Percentiles rank a stretch among this genome's conserved stretches.
phyloP scores from a whole-genome alignment of 2,797 vertebrate species.

The Scolopax bukidnonensis region DNA sequence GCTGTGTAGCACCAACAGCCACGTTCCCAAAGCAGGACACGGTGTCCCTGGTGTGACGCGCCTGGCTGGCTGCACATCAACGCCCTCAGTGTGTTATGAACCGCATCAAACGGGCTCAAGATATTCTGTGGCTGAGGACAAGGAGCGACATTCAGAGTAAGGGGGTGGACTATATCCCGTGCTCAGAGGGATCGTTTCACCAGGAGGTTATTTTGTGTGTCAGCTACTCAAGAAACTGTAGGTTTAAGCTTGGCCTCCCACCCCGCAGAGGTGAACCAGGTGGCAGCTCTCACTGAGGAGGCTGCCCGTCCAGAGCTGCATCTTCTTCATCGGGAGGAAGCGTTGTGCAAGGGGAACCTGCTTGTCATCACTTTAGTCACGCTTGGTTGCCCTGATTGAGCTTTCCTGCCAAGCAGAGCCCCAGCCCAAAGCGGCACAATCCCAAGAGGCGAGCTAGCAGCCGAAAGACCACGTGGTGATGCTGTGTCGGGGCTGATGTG shows the following conservation, averaged over 20 bases:
- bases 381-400: not conserved
- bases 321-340: not conserved
- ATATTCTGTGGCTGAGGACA: not conserved
- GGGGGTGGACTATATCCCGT: rapidly evolving
- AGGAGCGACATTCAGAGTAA: not conserved
- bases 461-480: rapidly evolving
- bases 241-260: not conserved
- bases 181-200: not conserved
- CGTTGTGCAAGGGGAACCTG: rapidly evolving
- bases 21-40: not conserved
- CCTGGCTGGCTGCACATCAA: not conserved
- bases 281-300: not conserved
- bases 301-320: rapidly evolving
- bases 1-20: not conserved
- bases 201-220: not conserved
- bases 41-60: not conserved
- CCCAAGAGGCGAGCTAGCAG: not conserved
- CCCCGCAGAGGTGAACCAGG: not conserved
- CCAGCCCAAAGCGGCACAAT: not conserved
- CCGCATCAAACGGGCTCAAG: rapidly evolving
- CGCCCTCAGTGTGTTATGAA: not conserved
- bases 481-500: not conserved
- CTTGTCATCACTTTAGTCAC: rapidly evolving
- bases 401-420: not conserved
- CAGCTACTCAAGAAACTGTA: not conserved